Percentiles rank a stretch among this genome's conserved stretches.
These are phyloP conservation scores for Tridacna gigas DNA, from an alignment of 2,888 invertebrate species.

Conservation along the genomic window DNA sequence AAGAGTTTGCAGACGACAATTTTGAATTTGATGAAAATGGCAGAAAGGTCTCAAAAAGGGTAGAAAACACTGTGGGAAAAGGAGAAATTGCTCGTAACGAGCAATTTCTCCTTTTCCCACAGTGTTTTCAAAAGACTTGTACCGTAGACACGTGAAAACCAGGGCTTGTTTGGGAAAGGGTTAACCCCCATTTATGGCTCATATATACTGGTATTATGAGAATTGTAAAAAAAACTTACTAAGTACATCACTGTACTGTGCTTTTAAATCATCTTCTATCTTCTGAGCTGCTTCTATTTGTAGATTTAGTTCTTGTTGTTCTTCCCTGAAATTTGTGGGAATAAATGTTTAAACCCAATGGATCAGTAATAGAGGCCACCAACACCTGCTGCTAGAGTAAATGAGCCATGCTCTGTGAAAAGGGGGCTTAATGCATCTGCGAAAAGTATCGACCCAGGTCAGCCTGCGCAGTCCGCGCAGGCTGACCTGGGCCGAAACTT, in stretches of 20 bases:
- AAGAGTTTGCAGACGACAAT: too few relatives aligned
- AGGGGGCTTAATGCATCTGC: too few relatives aligned
- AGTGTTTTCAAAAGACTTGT: background rate
- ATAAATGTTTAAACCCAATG: background rate
- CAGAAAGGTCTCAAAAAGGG: too few relatives aligned
- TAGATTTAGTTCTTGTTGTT: conserved; percentile 76
- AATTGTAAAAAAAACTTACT: conserved; percentile 57
- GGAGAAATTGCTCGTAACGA: background rate
- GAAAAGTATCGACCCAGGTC: too few relatives aligned
- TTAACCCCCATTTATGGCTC: background rate
- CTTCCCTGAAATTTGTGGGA: conserved; percentile 68
- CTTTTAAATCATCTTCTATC: conserved; percentile 72
- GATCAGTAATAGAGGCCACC: too few relatives aligned
- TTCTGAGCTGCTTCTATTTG: conserved; percentile 76
- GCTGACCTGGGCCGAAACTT: too few relatives aligned
- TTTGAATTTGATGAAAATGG: too few relatives aligned
- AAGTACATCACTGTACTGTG: conserved; percentile 65
- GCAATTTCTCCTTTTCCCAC: background rate
- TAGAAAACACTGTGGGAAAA: background rate
- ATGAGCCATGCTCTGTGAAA: too few relatives aligned
- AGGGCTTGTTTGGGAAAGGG: background rate
- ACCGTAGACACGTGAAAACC: background rate
- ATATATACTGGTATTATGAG: background rate
- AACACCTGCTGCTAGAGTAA: too few relatives aligned
- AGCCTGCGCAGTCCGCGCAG: too few relatives aligned